Conservation (phyloP, 2,888 invertebrate species). For the Ligdia adustata region DNA sequence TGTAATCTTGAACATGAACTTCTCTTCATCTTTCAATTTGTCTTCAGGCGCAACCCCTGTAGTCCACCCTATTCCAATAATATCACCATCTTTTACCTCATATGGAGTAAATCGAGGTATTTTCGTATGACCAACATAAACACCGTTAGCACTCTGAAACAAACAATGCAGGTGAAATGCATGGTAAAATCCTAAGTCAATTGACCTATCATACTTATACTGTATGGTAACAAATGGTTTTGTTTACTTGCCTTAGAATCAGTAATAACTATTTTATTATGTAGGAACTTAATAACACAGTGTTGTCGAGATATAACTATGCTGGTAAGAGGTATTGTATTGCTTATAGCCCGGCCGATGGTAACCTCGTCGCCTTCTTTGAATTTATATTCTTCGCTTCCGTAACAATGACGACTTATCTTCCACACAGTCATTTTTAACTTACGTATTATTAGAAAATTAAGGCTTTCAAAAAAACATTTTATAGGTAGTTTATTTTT, state of each 20-base stretch:
- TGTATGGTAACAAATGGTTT: too few relatives aligned
- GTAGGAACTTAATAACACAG: conserved; percentile 58
- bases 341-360: conserved; percentile 63
- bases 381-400: conserved; percentile 58
- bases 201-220: too few relatives aligned
- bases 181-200: too few relatives aligned
- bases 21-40: conserved; percentile 59
- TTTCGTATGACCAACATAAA: conserved; percentile 75
- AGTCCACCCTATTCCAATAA: conserved; percentile 83
- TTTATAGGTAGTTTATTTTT: background rate
- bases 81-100: conserved; percentile 66
- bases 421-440: conserved; percentile 70
- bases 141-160: conserved; percentile 85
- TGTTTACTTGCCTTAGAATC: conserved; percentile 61
- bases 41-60: conserved; percentile 48
- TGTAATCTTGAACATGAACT: conserved; percentile 65
- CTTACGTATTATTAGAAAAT: background rate
- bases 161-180: conserved; percentile 18
- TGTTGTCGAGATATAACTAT: conserved; percentile 72
- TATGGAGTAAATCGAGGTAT: conserved; percentile 62
- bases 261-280: conserved; percentile 58
- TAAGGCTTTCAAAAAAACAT: background rate
- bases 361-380: conserved; percentile 63
- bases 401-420: conserved; percentile 59
- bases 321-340: conserved; percentile 62